Base-by-base conservation (phyloP, 1,140 invertebrate genomes). In the Temnothorax curvispinosus region DNA sequence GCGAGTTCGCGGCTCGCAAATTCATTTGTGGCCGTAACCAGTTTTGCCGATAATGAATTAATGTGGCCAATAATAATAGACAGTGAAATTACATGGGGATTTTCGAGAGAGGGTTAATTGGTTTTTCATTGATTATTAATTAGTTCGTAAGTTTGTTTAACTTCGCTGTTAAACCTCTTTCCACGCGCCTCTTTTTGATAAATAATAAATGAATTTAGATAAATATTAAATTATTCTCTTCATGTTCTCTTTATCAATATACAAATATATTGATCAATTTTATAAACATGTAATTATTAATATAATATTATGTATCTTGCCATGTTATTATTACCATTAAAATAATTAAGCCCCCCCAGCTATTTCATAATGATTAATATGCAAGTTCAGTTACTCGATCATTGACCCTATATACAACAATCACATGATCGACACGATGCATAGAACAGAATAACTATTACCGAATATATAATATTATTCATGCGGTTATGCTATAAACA, bases 31-130 rank as follows among this genome's bases (percentile, higher is more conserved):
- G 50, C 9, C 15, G 38, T 58, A 72, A 72, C 64, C 52, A 72
- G 78, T 72, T 81, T 44, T 50, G 78, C 21, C 80, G 67, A 74
- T 74, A 74, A 82, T 82, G 80, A 82, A 84, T 84, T 75, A 74
- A 75, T 74, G 69, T 56, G 69, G 41, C 77, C 67, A 47, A 75
- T 84, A 84, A 84, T 75, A 74, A 84, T 74, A 54, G 64, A 72
- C 54, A 60, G 69, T 60, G 71, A 60, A 84, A 84, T 84, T 84
- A 84, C 41, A 54, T 60, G 41, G 54, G 54, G 27, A 75, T 75
- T 84, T 60, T 75, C 58, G 85, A 86, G 62, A 35, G 52, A 13
- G 27, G 58, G 69, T 87, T 89, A 87, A 89, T 89, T 77, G 54
- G 41, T 84, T 72, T 47, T 74, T 38, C 54, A 84, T 84, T 62